A percentile compares a stretch with the other conserved stretches of the same genome.
These are phyloP conservation scores for Blera fallax DNA, from an alignment of 2,888 invertebrate genomes.

Conservation along the genomic window DNA sequence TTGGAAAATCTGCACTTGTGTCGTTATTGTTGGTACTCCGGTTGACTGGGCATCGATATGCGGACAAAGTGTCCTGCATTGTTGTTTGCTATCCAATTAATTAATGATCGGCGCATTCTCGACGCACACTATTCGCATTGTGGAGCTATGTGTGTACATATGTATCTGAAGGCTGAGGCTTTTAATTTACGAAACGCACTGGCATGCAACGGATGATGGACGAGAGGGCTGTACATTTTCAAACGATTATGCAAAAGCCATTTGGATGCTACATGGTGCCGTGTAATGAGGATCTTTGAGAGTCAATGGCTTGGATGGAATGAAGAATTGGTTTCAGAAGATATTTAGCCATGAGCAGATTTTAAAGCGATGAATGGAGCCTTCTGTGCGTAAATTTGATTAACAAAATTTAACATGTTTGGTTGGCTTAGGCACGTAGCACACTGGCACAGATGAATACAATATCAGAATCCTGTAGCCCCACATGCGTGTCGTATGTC, in stretches of 20 bases:
- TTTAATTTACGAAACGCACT: not conserved
- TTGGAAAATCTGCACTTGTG: slow-evolving; percentile 7
- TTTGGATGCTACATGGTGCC: not conserved
- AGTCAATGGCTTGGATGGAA: too few relatives aligned
- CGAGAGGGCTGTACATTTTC: not conserved
- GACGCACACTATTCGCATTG: not conserved
- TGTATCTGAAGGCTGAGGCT: too few relatives aligned
- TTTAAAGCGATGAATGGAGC: too few relatives aligned
- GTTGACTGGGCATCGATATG: not conserved
- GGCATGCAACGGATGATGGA: not conserved
- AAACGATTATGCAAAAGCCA: not conserved
- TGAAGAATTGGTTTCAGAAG: too few relatives aligned
- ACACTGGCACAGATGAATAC: too few relatives aligned
- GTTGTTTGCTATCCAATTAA: slow-evolving; percentile 3
- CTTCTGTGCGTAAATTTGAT: too few relatives aligned
- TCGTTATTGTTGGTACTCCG: not conserved
- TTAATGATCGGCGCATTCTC: not conserved
- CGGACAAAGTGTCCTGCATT: not conserved
- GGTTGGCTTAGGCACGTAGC: too few relatives aligned
- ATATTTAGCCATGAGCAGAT: too few relatives aligned
- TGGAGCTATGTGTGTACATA: too few relatives aligned
- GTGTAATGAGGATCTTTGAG: not conserved
- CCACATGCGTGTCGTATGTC: too few relatives aligned
- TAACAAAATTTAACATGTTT: too few relatives aligned
- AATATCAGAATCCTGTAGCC: too few relatives aligned